A percentile compares a stretch with the other conserved stretches of the same genome.
Conservation (phyloP, 2,113 vertebrate genomes). For the Thinocorus orbignyianus region DNA sequence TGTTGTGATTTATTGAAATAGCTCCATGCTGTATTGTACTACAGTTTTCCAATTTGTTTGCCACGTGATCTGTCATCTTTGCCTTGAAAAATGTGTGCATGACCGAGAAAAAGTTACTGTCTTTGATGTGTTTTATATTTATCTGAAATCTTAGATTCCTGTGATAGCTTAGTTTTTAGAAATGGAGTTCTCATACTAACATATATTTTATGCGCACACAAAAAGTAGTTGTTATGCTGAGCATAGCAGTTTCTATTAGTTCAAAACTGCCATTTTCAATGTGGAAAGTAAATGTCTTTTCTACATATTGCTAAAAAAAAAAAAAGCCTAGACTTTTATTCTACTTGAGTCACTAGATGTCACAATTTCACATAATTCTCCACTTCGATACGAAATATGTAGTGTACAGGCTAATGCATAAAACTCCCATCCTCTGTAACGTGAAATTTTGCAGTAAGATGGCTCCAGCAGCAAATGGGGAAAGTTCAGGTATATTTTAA, state of each 20-base stretch:
- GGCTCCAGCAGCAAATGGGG: not conserved
- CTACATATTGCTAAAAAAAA: not conserved
- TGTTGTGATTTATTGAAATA: not conserved
- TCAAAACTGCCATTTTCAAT: slow-evolving; percentile 5
- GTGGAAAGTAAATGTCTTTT: not conserved
- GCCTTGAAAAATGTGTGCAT: slow-evolving; percentile 57
- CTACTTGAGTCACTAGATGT: slow-evolving; percentile 20
- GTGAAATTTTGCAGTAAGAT: not conserved
- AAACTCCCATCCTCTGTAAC: not conserved
- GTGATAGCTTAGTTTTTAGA: slow-evolving; percentile 11
- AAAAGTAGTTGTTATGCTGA: not conserved
- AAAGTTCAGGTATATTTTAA: not conserved
- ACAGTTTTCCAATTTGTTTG: slow-evolving; percentile 2
- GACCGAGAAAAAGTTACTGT: not conserved
- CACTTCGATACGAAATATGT: not conserved
- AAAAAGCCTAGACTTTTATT: not conserved
- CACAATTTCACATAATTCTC: slow-evolving; percentile 27
- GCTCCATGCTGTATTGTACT: not conserved
- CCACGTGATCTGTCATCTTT: slow-evolving; percentile 5
- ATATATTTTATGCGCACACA: not conserved
- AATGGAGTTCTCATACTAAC: not conserved
- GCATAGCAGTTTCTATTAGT: slow-evolving; percentile 5
- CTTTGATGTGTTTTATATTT: slow-evolving; percentile 21
- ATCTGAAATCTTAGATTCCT: slow-evolving; percentile 23
- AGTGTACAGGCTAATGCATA: not conserved